A percentile compares a stretch with the other conserved stretches of the same genome.
Conservation (phyloP, 2,797 vertebrate genomes). For the Danio kyathit region DNA sequence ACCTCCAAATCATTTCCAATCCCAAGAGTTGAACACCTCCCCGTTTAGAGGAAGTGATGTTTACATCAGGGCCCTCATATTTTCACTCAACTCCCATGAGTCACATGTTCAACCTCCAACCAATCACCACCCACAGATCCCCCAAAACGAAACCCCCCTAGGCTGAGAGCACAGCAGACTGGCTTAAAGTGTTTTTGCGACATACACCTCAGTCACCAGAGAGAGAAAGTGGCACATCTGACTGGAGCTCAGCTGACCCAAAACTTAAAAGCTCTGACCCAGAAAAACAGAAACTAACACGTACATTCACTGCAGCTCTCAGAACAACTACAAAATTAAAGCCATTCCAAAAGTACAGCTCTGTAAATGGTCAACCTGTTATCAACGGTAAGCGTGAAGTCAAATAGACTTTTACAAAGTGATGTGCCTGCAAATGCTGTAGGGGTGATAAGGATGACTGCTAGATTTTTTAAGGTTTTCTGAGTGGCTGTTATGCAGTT, state of each 20-base stretch:
- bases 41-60: conserved; percentile 29
- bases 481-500: too few species aligned
- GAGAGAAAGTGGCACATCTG: conserved; percentile 27
- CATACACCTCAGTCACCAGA: conserved; percentile 10
- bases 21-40: conserved; percentile 9
- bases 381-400: not conserved
- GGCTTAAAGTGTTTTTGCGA: conserved; percentile 7
- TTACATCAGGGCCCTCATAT: conserved; percentile 36
- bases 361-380: not conserved
- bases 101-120: conserved; percentile 28
- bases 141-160: not conserved
- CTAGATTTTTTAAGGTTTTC: not conserved
- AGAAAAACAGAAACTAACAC: conserved; percentile 44
- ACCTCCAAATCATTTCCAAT: not conserved
- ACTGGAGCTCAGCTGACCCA: conserved; percentile 35
- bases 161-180: conserved; percentile 12
- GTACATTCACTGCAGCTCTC: conserved; percentile 20
- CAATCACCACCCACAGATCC: conserved; percentile 17
- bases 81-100: conserved; percentile 24
- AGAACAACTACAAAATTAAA: conserved; percentile 9
- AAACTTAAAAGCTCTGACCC: conserved; percentile 29
- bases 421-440: not conserved
- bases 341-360: not conserved
- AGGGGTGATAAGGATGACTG: not conserved
- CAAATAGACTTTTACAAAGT: not conserved